phyloP scores from a whole-genome alignment of 1,140 invertebrate species.

The Drosophila hydei region DNA sequence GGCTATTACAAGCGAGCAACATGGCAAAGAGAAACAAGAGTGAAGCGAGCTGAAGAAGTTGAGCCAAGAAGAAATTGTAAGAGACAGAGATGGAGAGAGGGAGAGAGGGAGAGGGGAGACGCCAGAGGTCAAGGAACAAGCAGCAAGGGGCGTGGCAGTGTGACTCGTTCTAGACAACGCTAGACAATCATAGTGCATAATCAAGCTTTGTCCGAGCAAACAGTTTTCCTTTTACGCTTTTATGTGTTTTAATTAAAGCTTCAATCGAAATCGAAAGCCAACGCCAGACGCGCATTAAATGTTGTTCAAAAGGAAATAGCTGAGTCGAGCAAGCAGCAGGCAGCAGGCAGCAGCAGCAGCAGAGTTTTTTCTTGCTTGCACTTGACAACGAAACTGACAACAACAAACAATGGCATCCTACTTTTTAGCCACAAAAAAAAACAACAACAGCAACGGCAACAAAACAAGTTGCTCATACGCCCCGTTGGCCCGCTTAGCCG shows the following conservation, averaged over 20 bases:
- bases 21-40: not conserved
- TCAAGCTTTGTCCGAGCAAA: conserved; percentile 2
- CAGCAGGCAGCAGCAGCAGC: conserved; percentile 50
- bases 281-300: conserved; percentile 36
- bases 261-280: conserved; percentile 71
- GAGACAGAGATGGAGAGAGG: too few species aligned
- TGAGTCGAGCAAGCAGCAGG: conserved; percentile 29
- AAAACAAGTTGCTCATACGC: conserved; percentile 79
- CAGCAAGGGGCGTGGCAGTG: not conserved
- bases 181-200: conserved; percentile 37
- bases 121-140: too few species aligned
- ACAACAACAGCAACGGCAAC: conserved; percentile 72
- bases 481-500: conserved; percentile 74
- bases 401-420: conserved; percentile 79
- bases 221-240: conserved; percentile 32
- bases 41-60: not conserved
- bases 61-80: not conserved
- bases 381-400: conserved; percentile 78
- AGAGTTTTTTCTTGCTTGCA: conserved; percentile 59
- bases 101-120: too few species aligned
- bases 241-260: conserved; percentile 78
- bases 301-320: conserved; percentile 65
- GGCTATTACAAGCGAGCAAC: conserved; percentile 59
- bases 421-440: conserved; percentile 70
- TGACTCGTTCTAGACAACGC: conserved; percentile 20